Base-by-base conservation (phyloP, 2,888 invertebrate genomes). In the Caenorhabditis sulstoni region DNA sequence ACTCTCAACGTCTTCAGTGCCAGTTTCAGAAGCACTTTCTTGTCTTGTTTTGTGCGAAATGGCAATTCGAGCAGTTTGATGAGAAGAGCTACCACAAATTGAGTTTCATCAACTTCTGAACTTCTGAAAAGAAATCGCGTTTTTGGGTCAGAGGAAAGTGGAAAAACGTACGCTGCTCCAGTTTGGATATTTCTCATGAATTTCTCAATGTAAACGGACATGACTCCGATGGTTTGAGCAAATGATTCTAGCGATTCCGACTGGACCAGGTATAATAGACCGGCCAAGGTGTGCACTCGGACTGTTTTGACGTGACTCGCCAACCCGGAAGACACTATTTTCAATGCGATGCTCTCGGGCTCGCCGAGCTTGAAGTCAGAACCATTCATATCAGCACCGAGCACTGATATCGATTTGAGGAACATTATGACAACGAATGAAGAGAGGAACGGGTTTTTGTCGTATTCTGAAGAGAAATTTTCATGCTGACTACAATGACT, bases 181-280 rank as follows among this genome's bases (percentile, higher is more conserved):
- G 44, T 73, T 1, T 58, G 57, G 0, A 73, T 35, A 16, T 50
- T 68, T 14, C 16, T 73, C 16, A 73, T 8, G 37, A 22, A 64
- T 37, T 57, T 57, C 22, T 73, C 73, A 29, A 81, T 16, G 29
- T 57, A 79, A 0, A 52, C 47, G 0, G 79, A 71, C 12, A 79
- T n/a, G 14, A 77, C 44, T 16, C 77, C 76, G 20, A 76, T 65
- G 5, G 77, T 53, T 3, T 65, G 61, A 18, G 71, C 62, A 16
- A 80, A 47, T 0, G 68, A 55, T 7, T 88, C 88, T n/a, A 79
- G 47, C 1, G 80, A 66, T 55, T 82, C 75, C 9, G 87, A 86
- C 58, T 88, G 88, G n/a, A 88, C 75, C 22, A 88, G 57, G 53
- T 88, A 88, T 14, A 86, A 55, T 3, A 86, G 35, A 3, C 88